Conservation (phyloP, 2,888 invertebrate genomes). For the Hydraecia micacea region DNA sequence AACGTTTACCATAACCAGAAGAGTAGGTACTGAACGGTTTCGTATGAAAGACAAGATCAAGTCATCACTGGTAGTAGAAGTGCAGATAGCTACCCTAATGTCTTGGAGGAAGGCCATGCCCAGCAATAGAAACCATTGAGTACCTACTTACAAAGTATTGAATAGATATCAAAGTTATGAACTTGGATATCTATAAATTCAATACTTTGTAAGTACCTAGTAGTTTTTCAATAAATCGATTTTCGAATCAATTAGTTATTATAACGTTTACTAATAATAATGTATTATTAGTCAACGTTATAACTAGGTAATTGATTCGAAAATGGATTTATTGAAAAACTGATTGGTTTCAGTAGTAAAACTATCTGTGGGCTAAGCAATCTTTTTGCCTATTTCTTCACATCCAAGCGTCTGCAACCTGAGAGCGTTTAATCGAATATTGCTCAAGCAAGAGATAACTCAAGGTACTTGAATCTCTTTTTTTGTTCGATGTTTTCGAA, state of each 20-base stretch:
- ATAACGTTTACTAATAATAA: no score
- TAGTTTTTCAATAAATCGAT: no score
- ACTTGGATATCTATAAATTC: no score
- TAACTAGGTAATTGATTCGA: conserved; percentile 50
- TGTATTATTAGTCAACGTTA: not conserved
- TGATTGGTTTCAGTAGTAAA: conserved; percentile 56
- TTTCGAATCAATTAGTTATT: no score
- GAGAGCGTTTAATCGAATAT: conserved; percentile 72
- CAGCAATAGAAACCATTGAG: not conserved
- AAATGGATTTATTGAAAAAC: conserved; percentile 45
- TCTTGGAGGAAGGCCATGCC: not conserved
- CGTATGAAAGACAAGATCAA: no score
- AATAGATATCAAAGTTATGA: conserved; percentile 1
- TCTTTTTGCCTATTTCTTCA: conserved; percentile 70
- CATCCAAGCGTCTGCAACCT: conserved; percentile 70
- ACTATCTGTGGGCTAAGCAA: conserved; percentile 33
- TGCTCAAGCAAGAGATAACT: conserved; percentile 65
- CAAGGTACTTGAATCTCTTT: conserved; percentile 61
- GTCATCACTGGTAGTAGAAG: not conserved
- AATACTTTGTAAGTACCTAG: no score
- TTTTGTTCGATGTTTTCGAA: conserved; percentile 56
- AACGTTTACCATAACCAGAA: not conserved
- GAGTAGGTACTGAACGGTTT: not conserved
- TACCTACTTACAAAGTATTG: not conserved
- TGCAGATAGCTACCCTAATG: not conserved